phyloP scores from a whole-genome alignment of 1,140 invertebrate species.

The Fopius arisanus region DNA sequence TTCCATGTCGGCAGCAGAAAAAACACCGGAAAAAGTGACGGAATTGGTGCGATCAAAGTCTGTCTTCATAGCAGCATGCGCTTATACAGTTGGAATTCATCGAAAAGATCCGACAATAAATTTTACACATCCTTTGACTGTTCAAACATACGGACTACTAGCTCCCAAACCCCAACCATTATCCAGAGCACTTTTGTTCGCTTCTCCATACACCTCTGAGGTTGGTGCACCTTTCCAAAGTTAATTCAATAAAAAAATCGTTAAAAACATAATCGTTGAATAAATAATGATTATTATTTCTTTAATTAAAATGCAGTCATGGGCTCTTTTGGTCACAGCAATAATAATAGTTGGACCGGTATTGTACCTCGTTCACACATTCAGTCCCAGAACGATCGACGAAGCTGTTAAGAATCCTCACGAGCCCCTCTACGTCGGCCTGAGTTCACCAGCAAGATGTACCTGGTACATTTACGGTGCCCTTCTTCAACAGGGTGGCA shows the following conservation, averaged over 20 bases:
- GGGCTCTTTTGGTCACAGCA: conserved; percentile 77
- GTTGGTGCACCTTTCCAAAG: conserved; percentile 66
- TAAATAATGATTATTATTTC: not conserved
- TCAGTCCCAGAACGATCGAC: conserved; percentile 71
- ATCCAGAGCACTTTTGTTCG: conserved; percentile 82
- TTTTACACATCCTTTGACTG: conserved; percentile 80
- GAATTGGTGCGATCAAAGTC: conserved; percentile 60
- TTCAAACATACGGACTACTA: conserved; percentile 82
- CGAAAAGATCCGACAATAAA: conserved; percentile 71
- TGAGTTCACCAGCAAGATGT: conserved; percentile 70
- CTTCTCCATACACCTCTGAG: conserved; percentile 82
- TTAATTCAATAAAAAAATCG: too few species aligned
- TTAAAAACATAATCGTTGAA: not conserved
- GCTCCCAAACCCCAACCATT: conserved; percentile 77
- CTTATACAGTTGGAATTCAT: conserved; percentile 73
- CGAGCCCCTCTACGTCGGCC: conserved; percentile 31
- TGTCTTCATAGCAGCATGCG: conserved; percentile 77
- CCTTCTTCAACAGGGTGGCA: conserved; percentile 91
- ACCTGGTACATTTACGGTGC: conserved; percentile 92
- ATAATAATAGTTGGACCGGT: conserved; percentile 80
- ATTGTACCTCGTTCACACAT: conserved; percentile 78
- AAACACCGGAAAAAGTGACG: conserved; percentile 56
- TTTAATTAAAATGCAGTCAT: conserved; percentile 71
- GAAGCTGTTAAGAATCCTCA: conserved; percentile 1
- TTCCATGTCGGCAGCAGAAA: conserved; percentile 42